Base-by-base conservation (phyloP, 2,888 invertebrate species). In the Apamea anceps region DNA sequence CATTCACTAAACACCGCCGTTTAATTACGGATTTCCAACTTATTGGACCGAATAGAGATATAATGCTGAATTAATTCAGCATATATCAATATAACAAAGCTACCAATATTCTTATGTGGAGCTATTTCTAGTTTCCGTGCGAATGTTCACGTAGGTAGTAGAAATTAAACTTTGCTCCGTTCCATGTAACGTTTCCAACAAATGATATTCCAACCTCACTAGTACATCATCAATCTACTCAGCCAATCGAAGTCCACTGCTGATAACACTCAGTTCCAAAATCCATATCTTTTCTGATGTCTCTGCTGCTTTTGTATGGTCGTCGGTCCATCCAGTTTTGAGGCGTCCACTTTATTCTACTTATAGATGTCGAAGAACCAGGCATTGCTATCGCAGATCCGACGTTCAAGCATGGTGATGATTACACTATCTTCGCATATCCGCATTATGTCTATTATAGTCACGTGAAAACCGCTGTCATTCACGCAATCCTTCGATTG, bases 1-100 rank as follows among this genome's bases (percentile, higher is more conserved):
- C 68, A 66, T 73, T 21, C 63, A 62, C 63, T 77, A 77, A 77
- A 82, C 60, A 67, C n/a, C 37, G 13, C n/a, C 28, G 60, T 77
- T 85, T 63, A 28, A 85, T 63, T 72, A 65, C 42, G 15, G 13
- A 72, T 65, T 10, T 48, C 25, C 8, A 13, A 82, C 45, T 32
- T 57, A 86, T 42, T 75, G 54, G 42, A 42, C 42, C 42, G 42
- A 42, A 42, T 42, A 42, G 42, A 42, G 42, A 42, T 42, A 42
- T 42, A 37, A 42, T 42, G 42, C 42, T 42, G 42, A 42, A 42
- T 42, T 42, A 42, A 42, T 42, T 42, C 42, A 42, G 42, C 42
- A 42, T 42, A 42, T 0, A 42, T 42, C 42, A 42, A 42, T 13
- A 45, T 12, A 45, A 13, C 2, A 10, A 48, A 48, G 1, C 4